Evolutionary conservation across 2,797 vertebrate species (phyloP).

Genomic region (Dendrocincla fuliginosa): DNA sequence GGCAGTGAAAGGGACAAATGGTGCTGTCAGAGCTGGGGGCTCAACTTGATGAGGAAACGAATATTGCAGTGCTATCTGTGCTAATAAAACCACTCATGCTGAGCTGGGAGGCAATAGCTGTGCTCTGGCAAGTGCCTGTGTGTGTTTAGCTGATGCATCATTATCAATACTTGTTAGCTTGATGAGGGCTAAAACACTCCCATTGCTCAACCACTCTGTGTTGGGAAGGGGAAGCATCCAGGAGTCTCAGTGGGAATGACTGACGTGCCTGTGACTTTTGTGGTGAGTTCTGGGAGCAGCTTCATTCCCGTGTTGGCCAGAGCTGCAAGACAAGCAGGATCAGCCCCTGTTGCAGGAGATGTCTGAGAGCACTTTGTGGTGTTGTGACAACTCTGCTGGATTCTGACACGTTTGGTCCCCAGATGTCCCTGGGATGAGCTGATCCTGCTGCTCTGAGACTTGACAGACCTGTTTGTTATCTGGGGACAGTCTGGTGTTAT

Average conservation of each 20-base stretch:
- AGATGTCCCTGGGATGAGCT: neutral
- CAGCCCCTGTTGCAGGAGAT: neutral
- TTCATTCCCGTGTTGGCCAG: neutral
- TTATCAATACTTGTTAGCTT: neutral
- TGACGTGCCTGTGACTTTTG: neutral
- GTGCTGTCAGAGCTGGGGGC: neutral
- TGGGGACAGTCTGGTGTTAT: neutral
- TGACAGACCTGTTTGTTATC: neutral
- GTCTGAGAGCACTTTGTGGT: neutral
- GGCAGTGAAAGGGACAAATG: neutral
- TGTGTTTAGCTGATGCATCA: neutral
- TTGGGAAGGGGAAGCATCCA: neutral
- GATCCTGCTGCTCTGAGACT: neutral
- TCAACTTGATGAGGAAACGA: neutral
- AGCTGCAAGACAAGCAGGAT: neutral
- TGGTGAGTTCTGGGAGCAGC: neutral
- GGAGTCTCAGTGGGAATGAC: neutral
- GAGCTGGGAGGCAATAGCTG: neutral
- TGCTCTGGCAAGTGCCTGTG: neutral
- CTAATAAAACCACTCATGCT: neutral
- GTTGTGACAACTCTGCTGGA: neutral
- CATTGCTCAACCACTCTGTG: neutral
- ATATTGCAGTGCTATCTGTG: neutral
- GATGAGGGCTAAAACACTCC: neutral
- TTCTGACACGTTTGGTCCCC: neutral